Base-by-base conservation (phyloP, 2,113 vertebrate genomes). In the Oenanthe melanoleuca region DNA sequence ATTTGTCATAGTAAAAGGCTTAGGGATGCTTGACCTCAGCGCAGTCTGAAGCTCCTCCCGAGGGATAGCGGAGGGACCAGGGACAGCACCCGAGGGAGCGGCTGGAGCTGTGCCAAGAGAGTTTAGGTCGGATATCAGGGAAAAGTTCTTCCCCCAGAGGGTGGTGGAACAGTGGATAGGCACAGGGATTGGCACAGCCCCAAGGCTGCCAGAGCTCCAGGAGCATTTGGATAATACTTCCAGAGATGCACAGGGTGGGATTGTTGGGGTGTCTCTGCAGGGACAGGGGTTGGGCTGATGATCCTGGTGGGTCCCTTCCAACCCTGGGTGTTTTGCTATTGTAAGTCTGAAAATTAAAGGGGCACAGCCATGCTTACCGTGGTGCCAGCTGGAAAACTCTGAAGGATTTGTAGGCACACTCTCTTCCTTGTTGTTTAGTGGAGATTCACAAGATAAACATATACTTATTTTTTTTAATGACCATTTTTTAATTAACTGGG, bases 211-310 rank as follows among this genome's bases (percentile, higher is more conserved):
- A 55, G 29, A 74, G 29, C 78, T 67, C 16, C 28, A 8, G 59
- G 44, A 59, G 18, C 0, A 0, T 50, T 59, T 22, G 47, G 24
- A 15, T 1, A n/a, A 0, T 0, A 0, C 53, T 34, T 2, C 1
- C 19, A 11, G 52, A 24, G 64, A 13, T 66, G 64, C 10, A 3
- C 24, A 2, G 63, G 29, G 3, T 14, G 63, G n/a, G 38, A 15
- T 53, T 75, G 24, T 3, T 67, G 61, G 53, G 6, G 2, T 21
- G n/a, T 12, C 45, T 2, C 2, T 66, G 53, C 61, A 53, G 24
- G 57, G 24, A 4, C 23, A 2, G 16, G 28, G 1, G 10, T 0
- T 45, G 78, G 6, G 4, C 9, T 45, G 21, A 7, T 38, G 10
- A 14, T 59, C 10, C 24, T 3, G 1, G 0, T n/a, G 53, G 20